Evolutionary conservation across 2,888 invertebrate species (phyloP), one percentile per base, ranked within the genome.

Genomic region (Melinopterus prodromus): DNA sequence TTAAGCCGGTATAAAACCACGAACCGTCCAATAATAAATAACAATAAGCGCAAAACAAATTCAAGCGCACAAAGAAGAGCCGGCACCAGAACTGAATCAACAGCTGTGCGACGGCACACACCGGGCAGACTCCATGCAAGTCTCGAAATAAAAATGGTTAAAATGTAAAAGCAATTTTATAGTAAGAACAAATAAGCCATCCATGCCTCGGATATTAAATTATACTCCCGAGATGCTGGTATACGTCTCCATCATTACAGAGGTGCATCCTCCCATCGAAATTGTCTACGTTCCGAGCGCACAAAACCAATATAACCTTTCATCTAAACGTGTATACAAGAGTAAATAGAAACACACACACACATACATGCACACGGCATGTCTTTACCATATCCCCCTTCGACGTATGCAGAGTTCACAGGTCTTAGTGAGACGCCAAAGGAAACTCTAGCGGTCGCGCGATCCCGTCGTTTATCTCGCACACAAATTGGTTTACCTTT

Each of bases 401-500:
- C 53, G 5, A 12, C 12, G 12, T 53, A 53, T 53, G 53, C 53
- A 53, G 3, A 53, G 26, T 26, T 26, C 26, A 3, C 7, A 53
- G 53, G 7, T 53, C 53, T 77, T 79, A 79, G 79, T 77, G 76
- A 79, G 69, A 77, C 78, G 78, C 80, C 53, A 80, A 80, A 80
- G 77, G 80, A 80, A 80, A 80, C 75, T 74, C 80, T 80, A 53
- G 53, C 53, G 53, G 53, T 53, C 12, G 9, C 7, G 9, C 53
- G 78, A 74, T 69, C 76, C 76, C 53, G 78, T 38, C 74, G 78
- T 80, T 78, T 77, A 80, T 79, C 80, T 71, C 79, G 53, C 53
- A 9, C 53, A 53, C 77, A 81, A 82, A 81, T 82, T 81, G 82
- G 81, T 82, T 82, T 81, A 81, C 80, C 77, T 77, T 81, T 81